Conservation (phyloP, 2,797 vertebrate species). For the Ctenopoma kingsleyae region DNA sequence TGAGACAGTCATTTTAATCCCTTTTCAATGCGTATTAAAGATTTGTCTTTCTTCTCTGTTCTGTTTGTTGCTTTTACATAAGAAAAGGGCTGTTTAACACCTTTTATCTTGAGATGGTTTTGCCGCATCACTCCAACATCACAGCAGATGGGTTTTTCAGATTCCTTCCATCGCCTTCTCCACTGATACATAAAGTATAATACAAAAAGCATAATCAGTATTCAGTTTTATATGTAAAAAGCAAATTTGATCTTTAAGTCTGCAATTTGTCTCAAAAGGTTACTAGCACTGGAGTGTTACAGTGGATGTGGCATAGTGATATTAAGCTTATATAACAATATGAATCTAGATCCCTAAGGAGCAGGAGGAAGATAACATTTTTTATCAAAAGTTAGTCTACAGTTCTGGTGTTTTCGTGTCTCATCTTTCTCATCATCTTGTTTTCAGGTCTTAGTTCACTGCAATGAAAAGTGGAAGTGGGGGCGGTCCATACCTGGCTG, state of each 20-base stretch:
- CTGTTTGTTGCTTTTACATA: slow-evolving; percentile 40
- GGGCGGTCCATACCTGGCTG: slow-evolving; percentile 51
- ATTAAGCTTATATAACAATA: slow-evolving; percentile 12
- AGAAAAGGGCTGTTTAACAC: slow-evolving; percentile 56
- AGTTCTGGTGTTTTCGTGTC: slow-evolving; percentile 7
- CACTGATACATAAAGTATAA: slow-evolving; percentile 39
- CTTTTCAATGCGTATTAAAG: slow-evolving; percentile 31
- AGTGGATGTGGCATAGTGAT: slow-evolving; percentile 18
- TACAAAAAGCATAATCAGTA: too few relatives aligned
- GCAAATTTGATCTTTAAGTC: slow-evolving; percentile 34
- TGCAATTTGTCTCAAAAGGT: slow-evolving; percentile 39
- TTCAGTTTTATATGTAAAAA: slow-evolving; percentile 41
- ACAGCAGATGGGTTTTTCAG: slow-evolving; percentile 65
- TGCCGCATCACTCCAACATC: slow-evolving; percentile 56
- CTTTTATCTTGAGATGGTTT: slow-evolving; percentile 65
- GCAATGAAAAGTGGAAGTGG: slow-evolving; percentile 70
- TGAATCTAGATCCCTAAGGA: not conserved
- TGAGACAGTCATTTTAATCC: slow-evolving; percentile 23
- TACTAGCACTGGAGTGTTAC: slow-evolving; percentile 17
- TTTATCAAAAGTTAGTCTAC: not conserved
- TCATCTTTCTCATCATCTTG: slow-evolving; percentile 27
- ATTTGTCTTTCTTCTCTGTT: slow-evolving; percentile 27
- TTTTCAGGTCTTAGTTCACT: slow-evolving; percentile 67
- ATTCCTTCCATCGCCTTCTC: slow-evolving; percentile 44
- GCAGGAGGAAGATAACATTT: not conserved